A percentile compares a stretch with the other conserved stretches of the same genome.
Evolutionary conservation across 2,113 vertebrate species (phyloP).

Genomic region (Rhadina sibilatrix): DNA sequence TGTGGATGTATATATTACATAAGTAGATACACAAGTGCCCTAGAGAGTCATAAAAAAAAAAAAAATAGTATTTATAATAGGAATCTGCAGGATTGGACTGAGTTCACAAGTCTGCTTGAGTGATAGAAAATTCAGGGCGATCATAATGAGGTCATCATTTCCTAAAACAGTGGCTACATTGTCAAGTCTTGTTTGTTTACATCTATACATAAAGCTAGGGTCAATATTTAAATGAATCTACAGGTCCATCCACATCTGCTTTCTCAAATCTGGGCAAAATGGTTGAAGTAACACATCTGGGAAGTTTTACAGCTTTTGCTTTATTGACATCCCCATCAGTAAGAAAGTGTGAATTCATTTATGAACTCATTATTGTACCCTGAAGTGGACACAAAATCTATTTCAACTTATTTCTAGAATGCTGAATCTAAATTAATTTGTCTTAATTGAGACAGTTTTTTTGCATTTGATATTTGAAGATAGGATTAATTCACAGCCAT

Average conservation of each 20-base stretch:
- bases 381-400: neutral
- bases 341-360: neutral
- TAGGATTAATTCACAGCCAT: constrained; percentile 29
- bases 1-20: neutral
- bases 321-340: neutral
- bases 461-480: constrained; percentile 32
- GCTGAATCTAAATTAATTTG: constrained; percentile 30
- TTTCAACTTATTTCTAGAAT: neutral
- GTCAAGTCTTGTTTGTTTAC: neutral
- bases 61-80: neutral
- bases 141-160: neutral
- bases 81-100: neutral
- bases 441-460: constrained; percentile 34
- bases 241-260: neutral
- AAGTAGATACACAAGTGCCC: neutral
- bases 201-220: neutral
- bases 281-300: neutral
- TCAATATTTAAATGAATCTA: neutral
- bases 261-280: neutral
- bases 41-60: neutral
- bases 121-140: neutral
- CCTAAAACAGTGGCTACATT: neutral
- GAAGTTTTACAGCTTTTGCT: neutral
- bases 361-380: neutral
- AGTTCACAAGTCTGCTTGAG: neutral